Evolutionary conservation across 2,888 invertebrate species (phyloP).

Genomic region (Plemyria rubiginata): DNA sequence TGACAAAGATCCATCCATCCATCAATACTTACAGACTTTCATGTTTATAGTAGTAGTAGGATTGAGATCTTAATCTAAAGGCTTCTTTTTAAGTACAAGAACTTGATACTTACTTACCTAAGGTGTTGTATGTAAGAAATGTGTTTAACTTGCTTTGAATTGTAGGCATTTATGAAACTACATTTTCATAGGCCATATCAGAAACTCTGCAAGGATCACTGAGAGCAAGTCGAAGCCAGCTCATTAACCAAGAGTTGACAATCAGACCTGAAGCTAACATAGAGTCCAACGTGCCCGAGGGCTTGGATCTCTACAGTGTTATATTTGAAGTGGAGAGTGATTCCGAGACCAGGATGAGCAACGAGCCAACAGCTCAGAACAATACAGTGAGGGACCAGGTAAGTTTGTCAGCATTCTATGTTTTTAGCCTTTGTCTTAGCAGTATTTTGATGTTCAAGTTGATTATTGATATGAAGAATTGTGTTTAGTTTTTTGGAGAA

Average conservation of each 20-base stretch:
- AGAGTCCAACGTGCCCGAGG: constrained; percentile 76
- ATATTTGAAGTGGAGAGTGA: constrained; percentile 79
- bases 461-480: too few relatives aligned
- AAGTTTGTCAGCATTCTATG: constrained; percentile 29
- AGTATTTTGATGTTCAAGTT: too few relatives aligned
- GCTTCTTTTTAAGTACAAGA: too few relatives aligned
- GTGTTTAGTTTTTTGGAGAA: too few relatives aligned
- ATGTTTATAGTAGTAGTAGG: too few relatives aligned
- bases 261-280: constrained; percentile 79
- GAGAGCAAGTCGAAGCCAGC: constrained; percentile 70
- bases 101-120: too few relatives aligned
- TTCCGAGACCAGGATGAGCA: constrained; percentile 67
- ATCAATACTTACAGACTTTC: too few relatives aligned
- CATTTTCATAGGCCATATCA: constrained; percentile 69
- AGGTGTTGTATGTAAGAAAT: too few relatives aligned
- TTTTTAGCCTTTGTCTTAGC: neutral
- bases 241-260: constrained; percentile 73
- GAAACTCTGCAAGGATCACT: constrained; percentile 72
- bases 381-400: constrained; percentile 62
- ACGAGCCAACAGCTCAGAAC: constrained; percentile 59
- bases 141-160: too few relatives aligned
- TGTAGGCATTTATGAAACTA: constrained; percentile 3
- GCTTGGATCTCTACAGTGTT: constrained; percentile 73
- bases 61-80: too few relatives aligned
- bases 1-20: too few relatives aligned